Base-by-base conservation (phyloP, 2,797 vertebrate species). In the Melanogrammus aeglefinus region DNA sequence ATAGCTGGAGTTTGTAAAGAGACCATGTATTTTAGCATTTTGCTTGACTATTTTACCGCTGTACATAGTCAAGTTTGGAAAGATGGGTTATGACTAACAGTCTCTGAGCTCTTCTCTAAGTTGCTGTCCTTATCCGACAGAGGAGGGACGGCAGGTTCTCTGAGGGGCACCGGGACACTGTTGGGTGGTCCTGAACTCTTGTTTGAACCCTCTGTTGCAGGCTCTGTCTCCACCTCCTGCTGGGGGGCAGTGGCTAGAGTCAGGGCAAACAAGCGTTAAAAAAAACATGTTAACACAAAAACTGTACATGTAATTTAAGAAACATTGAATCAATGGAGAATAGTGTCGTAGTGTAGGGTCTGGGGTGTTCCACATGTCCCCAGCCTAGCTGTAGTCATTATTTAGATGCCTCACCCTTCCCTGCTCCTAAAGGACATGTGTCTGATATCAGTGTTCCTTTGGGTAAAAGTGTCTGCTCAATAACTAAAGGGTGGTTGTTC, bases 211-310 rank as follows among this genome's bases (percentile, higher is more conserved):
- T 99, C 97, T 41, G 94, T 85, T 76, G 90, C 93, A 12, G 94
- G 93, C 87, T 97, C 97, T 0, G 95, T 80, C 82, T 99, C 98
- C 0, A 96, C 87, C 87, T 99, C 98, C 89, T 96, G 98, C 92
- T 98, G 98, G 21, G 97, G 96, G 0, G 96, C 97, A 0, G 98
- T 96, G 66, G 98, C 98, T 99, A 82, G 12, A 82, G 77, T 39
- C n/a, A 41, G n/a, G n/a, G n/a, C 18, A 24, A 44, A 74, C 21
- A 73, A 24, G 29, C 21, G 29, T 14, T 14, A n/a, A 27, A 27
- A 63, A 63, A 8, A 24, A 24, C n/a, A 63, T 63, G 57, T 69
- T 1, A 69, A 63, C 57, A 51, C 47, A 51, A 51, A 51, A 18
- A 21, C 14, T 21, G 47, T 63, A 9, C 57, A 63, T 2, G n/a